Conservation (phyloP, 2,888 invertebrate species). For the Biston betularia region DNA sequence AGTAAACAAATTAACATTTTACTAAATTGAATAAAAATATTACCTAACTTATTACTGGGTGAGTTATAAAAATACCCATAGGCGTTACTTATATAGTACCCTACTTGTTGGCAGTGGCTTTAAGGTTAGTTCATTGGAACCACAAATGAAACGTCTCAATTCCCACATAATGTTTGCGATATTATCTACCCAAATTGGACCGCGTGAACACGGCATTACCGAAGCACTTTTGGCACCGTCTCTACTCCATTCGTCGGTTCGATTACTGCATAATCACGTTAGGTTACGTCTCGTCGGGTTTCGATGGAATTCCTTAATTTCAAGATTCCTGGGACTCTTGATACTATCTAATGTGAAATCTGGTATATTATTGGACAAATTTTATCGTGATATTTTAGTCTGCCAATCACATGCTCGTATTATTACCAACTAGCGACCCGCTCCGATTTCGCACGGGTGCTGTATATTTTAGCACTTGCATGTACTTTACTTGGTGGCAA, state of each 20-base stretch:
- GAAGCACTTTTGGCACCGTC: conserved; percentile 48
- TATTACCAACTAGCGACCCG: too few relatives aligned
- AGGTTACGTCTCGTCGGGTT: conserved; percentile 50
- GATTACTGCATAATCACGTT: conserved; percentile 54
- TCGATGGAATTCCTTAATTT: conserved; percentile 50
- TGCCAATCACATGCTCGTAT: background rate
- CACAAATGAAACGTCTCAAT: conserved; percentile 16
- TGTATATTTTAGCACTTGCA: too few relatives aligned
- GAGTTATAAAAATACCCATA: background rate
- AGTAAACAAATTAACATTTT: too few relatives aligned
- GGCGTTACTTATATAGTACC: background rate
- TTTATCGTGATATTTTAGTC: background rate
- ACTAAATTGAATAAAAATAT: too few relatives aligned
- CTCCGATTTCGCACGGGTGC: too few relatives aligned
- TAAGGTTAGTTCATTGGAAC: conserved; percentile 3
- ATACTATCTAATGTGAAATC: conserved; percentile 22
- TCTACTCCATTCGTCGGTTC: conserved; percentile 49
- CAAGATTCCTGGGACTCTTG: conserved; percentile 41
- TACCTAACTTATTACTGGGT: background rate
- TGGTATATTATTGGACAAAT: conserved; percentile 2
- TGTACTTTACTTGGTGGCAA: too few relatives aligned
- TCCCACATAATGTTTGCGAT: conserved; percentile 11
- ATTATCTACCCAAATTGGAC: conserved; percentile 21
- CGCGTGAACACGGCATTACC: conserved; percentile 34
- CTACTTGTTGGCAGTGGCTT: background rate